Evolutionary conservation across 37 sponge, comb jelly and placozoan genomes (phyloP).

Genomic region (Mnemiopsis leidyi): DNA sequence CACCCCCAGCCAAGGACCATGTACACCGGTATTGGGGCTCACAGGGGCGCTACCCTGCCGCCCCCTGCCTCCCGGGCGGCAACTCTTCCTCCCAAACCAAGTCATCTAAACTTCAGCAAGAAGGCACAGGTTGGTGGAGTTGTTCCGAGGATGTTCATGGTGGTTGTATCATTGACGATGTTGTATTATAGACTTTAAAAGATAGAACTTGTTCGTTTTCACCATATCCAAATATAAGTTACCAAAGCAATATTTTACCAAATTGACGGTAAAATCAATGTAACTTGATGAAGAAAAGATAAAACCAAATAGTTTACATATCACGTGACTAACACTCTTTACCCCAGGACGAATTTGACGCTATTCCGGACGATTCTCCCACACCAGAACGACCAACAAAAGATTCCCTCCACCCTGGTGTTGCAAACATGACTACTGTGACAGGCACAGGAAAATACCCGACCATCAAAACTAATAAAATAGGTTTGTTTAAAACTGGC

Average conservation of each 20-base stretch:
- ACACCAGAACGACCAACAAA: not conserved
- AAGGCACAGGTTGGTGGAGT: not conserved
- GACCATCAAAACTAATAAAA: not conserved
- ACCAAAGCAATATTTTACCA: too few species aligned
- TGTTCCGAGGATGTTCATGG: not conserved
- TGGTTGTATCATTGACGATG: not conserved
- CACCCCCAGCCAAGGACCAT: not conserved
- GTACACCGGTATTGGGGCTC: not conserved
- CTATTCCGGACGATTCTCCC: conserved; percentile 1
- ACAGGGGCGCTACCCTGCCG: not conserved
- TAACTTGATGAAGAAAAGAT: too few species aligned
- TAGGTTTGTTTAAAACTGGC: too few species aligned
- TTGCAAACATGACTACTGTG: not conserved
- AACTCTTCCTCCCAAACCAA: not conserved
- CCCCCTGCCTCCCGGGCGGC: not conserved
- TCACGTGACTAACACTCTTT: too few species aligned
- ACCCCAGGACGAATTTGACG: not conserved
- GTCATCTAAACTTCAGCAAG: not conserved
- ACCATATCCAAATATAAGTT: too few species aligned
- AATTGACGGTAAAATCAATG: too few species aligned
- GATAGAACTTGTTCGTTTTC: too few species aligned
- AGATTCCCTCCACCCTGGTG: not conserved
- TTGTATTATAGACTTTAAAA: too few species aligned
- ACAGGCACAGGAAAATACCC: too few species aligned
- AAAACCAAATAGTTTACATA: too few species aligned